phyloP scores from a whole-genome alignment of 2,113 vertebrate genomes.

The Caracal caracal region DNA sequence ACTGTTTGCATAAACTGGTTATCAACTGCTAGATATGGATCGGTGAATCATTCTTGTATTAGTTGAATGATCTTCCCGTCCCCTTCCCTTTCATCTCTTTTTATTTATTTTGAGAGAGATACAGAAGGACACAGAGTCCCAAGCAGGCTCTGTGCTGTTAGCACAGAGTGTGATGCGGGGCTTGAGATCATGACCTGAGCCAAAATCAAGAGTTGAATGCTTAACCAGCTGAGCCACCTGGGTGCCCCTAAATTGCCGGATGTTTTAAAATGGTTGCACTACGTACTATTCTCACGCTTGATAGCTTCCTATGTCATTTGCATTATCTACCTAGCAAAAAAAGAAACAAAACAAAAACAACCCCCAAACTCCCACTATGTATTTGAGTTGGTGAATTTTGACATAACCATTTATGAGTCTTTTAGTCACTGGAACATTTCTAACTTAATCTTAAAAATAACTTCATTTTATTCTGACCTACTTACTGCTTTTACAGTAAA shows the following conservation, averaged over 20 bases:
- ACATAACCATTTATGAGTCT: neutral
- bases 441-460: neutral
- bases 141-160: no score
- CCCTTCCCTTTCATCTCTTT: no score
- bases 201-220: no score
- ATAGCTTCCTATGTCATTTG: neutral
- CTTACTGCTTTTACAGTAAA: neutral
- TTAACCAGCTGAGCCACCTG: no score
- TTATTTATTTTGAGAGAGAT: no score
- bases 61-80: no score
- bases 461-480: neutral
- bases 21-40: neutral
- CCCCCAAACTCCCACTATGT: neutral
- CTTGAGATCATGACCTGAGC: no score
- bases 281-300: neutral
- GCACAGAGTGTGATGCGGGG: no score
- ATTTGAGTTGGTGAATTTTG: neutral
- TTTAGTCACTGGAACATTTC: neutral
- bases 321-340: neutral
- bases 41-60: neutral
- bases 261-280: neutral
- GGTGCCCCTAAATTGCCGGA: no score
- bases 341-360: neutral
- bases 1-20: neutral
- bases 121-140: no score